Evolutionary conservation across 2,888 invertebrate species (phyloP), one percentile per base, ranked within the genome.

Genomic region (Eupithecia inturbata): DNA sequence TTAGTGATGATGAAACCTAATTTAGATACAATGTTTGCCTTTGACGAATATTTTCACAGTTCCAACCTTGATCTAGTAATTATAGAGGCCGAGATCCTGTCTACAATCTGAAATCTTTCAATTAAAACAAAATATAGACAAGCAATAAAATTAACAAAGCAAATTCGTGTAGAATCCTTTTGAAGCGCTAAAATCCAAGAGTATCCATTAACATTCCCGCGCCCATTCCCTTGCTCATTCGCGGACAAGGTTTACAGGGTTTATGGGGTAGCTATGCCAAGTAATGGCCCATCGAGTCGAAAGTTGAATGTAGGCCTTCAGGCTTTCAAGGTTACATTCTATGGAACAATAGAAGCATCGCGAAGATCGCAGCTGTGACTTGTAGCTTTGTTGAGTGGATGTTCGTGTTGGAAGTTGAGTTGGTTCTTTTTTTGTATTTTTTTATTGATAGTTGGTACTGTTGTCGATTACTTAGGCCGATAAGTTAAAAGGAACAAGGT

Each of bases 221-320:
- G 22, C 69, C 45, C 41, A 57, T 77, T 72, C 76, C 6, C 16
- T 60, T 74, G 3, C 67, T n/a, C 41, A 57, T 77, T 73, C 77
- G 75, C 69, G 69, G 78, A 66, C 79, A 78, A 79, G 78, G 75
- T 80, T 79, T 80, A 80, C 79, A 72, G 78, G 68, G 63, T 28
- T 19, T 19, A 62, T 19, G 31, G 26, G 26, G 62, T 66, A 69
- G 75, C 70, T 78, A 75, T 75, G 68, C 22, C 64, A 72, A 74
- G 79, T 80, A 77, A 80, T 77, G 75, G 75, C 72, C 75, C 74
- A 72, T 71, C 53, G 70, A 63, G 71, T 69, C 75, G 78, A 73
- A 72, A 70, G 77, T 75, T 71, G 74, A 69, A 77, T 76, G 71
- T 73, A 41, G 62, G 49, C 19, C 41, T 69, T 69, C 57, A 33